Base-by-base conservation (phyloP, 2,113 vertebrate genomes). In the Callopanchax toddi region DNA sequence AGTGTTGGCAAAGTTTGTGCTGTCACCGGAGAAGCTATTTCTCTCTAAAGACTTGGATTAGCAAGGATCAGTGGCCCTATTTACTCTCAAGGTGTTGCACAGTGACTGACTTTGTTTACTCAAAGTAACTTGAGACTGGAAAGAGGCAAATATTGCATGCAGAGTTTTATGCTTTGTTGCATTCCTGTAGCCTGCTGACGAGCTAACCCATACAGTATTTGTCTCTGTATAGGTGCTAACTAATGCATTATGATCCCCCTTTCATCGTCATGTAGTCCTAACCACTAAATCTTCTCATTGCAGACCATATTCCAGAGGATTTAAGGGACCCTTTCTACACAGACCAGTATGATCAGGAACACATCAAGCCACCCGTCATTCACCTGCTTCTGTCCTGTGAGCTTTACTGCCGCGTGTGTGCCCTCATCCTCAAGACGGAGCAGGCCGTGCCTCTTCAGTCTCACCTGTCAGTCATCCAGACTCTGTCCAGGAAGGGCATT, bases 281-380 rank as follows among this genome's bases (percentile, higher is more conserved):
- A 37, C 21, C 3, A 2, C 29, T 20, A 17, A 46, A 77, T 44
- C 11, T 56, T 50, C 63, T 17, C 36, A 2, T 78, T 69, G 21
- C 91, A 99, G 97, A 99, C 76, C 94, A 97, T 55, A 94, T 99
- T 87, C 97, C 97, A 0, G 96, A 97, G 76, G 96, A 99, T 61
- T 88, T 99, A 84, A 92, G 93, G 86, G 96, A 99, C 85, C 96
- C 97, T 0, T 99, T 99, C 70, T 99, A 99, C 89, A 93, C 93
- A 6, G 97, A 99, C 60, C 97, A 99, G 71, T 99, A 99, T 3
- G 96, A 99, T 53, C 97, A 99, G 83, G 97, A 99, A 50, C 97
- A 99, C 85, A 98, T 99, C 72, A 99, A 99, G 39, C 97, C 97
- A 0, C 97, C 96, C 0, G 95, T 98, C 65, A 95, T 95, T 87